Percentiles rank a stretch among this genome's conserved stretches.
These are phyloP conservation scores for Portunus trituberculatus DNA, from an alignment of 1,140 invertebrate species.

Conservation along the genomic window DNA sequence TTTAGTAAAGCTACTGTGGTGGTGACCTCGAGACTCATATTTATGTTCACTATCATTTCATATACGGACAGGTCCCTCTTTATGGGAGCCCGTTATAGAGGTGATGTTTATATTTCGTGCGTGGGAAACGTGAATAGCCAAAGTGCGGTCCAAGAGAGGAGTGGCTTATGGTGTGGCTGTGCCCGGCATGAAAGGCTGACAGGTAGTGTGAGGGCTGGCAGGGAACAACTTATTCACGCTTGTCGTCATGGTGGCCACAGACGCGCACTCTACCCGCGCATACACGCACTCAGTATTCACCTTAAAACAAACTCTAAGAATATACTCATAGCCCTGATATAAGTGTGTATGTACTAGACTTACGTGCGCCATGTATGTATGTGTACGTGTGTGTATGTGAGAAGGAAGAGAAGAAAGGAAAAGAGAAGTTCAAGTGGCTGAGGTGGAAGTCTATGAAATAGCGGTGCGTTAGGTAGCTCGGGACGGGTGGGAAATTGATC, in stretches of 20 bases:
- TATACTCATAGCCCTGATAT: not conserved
- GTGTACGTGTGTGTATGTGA: not conserved
- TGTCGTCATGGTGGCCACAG: slow-evolving; percentile 58
- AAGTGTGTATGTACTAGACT: not conserved
- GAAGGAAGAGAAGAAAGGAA: not conserved
- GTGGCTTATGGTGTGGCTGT: not conserved
- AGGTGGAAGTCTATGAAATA: slow-evolving; percentile 50
- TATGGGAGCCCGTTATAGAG: not conserved
- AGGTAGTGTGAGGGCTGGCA: slow-evolving; percentile 37
- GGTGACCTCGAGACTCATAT: not conserved
- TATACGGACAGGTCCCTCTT: not conserved
- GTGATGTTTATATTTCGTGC: not conserved
- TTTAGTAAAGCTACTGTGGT: not conserved
- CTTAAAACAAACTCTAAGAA: not conserved
- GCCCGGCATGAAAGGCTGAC: slow-evolving; percentile 21
- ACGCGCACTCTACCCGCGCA: slow-evolving; percentile 33
- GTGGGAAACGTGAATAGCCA: not conserved
- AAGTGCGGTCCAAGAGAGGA: not conserved
- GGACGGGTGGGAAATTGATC: slow-evolving; percentile 64
- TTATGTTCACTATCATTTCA: not conserved
- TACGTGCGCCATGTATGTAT: not conserved
- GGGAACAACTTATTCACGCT: slow-evolving; percentile 61
- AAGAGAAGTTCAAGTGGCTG: slow-evolving; percentile 25
- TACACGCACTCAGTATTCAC: not conserved
- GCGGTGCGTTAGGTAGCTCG: slow-evolving; percentile 53